Base-by-base conservation (phyloP, 2,888 invertebrate genomes). In the Adelphocoris suturalis region DNA sequence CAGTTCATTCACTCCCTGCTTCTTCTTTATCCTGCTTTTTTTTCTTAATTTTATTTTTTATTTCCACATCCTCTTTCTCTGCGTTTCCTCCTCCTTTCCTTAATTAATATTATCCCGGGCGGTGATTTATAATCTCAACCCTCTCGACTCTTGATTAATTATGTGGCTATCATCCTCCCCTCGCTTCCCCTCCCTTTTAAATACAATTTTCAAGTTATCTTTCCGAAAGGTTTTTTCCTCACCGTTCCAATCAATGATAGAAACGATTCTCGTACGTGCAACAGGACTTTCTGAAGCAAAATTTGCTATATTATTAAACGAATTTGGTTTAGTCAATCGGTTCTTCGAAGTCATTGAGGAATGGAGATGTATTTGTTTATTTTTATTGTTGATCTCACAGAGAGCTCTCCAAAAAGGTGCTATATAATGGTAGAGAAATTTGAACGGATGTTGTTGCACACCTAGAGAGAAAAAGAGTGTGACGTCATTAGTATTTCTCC, bases 31-130 rank as follows among this genome's bases (percentile, higher is more conserved):
- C 19, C 3, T 61, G 2, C n/a, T 61, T 9, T 19, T 68, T 52
- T 52, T 52, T 52, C 52, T 37, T 12, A 57, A 16, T 57, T 57
- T 57, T n/a, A n/a, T 57, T n/a, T 57, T 57, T n/a, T n/a, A 68
- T 68, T 68, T 19, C 23, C 23, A 23, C 19, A 23, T 23, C 68
- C 68, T 68, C 68, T 23, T 68, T 68, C 68, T 68, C 68, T 23
- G 9, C 12, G 68, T 68, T 68, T 68, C 23, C 68, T 68, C 68
- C 68, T 23, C 68, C 68, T 68, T 68, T 68, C 68, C 23, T 68
- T 68, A 68, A 68, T 68, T 68, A 68, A 68, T 68, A 68, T 68
- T 27, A 68, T 68, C 68, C 68, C 68, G 27, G 23, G 68, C 68
- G 5, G 68, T 68, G 68, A 19, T 68, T 68, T 68, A 68, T 68